Percentiles rank a stretch among this genome's conserved stretches.
These are phyloP conservation scores for Tanytarsus gracilentus DNA, from an alignment of 2,888 invertebrate genomes.

Conservation along the genomic window DNA sequence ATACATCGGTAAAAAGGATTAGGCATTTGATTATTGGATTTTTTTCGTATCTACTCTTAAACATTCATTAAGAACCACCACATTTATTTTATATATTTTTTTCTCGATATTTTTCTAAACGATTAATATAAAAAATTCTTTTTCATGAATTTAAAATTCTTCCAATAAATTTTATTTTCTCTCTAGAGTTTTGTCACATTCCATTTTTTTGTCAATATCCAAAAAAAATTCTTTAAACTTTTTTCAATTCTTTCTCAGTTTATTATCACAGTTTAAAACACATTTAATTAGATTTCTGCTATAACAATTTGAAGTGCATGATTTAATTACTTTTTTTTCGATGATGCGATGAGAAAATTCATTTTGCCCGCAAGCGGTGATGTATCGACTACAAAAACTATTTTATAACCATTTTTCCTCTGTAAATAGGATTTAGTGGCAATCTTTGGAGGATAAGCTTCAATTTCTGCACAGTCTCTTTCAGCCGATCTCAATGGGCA, in stretches of 20 bases:
- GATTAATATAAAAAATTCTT: background rate
- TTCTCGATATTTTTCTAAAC: background rate
- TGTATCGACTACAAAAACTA: background rate
- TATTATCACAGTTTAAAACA: slow-evolving; percentile 13
- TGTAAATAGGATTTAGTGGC: slow-evolving; percentile 3
- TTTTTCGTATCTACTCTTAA: background rate
- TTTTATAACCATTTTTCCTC: too few species aligned
- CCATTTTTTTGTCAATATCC: background rate
- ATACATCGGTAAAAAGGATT: slow-evolving; percentile 7
- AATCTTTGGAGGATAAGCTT: slow-evolving; percentile 20
- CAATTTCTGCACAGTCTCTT: background rate
- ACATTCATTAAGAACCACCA: slow-evolving; percentile 28
- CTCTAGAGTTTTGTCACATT: background rate
- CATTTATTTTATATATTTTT: background rate
- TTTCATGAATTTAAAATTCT: slow-evolving; percentile 7
- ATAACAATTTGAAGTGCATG: too few species aligned
- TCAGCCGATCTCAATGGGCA: background rate
- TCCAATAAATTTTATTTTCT: background rate
- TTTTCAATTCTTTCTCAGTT: background rate
- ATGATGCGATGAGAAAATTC: background rate
- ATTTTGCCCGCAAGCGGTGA: too few species aligned
- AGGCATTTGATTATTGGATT: slow-evolving; percentile 26
- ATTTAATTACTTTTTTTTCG: background rate
- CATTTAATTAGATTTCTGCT: too few species aligned
- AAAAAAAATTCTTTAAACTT: background rate